These are phyloP conservation scores for Platyscapa corneri DNA, from an alignment of 1,140 invertebrate species.

Conservation along the genomic window DNA sequence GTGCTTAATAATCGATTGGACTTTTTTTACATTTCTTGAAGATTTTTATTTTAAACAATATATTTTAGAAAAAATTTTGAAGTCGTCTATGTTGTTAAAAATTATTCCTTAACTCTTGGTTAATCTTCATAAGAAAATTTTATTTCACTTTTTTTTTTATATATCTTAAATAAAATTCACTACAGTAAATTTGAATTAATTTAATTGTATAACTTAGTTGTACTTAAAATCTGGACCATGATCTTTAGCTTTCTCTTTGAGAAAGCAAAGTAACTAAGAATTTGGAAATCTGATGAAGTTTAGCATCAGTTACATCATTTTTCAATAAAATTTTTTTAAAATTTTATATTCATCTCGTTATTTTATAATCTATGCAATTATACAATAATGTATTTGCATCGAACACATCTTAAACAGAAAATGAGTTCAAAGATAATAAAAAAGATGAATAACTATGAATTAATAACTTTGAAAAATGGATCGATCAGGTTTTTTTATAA, in stretches of 20 bases:
- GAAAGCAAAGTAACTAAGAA: constrained; percentile 31
- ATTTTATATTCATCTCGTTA: neutral
- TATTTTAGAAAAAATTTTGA: too few species aligned
- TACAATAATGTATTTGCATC: neutral
- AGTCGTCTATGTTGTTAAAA: too few species aligned
- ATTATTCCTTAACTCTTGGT: too few species aligned
- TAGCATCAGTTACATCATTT: neutral
- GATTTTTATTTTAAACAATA: too few species aligned
- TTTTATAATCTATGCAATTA: neutral
- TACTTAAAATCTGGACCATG: constrained; percentile 19
- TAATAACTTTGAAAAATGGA: too few species aligned
- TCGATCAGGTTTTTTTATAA: too few species aligned
- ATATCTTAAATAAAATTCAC: neutral
- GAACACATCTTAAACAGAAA: too few species aligned
- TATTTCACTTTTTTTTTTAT: neutral
- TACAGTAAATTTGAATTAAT: neutral
- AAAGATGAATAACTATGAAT: too few species aligned
- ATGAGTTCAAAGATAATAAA: too few species aligned
- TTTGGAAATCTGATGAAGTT: constrained; percentile 4
- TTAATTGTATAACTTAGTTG: constrained; percentile 1
- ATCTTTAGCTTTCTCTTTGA: constrained; percentile 26
- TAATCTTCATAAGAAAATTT: neutral
- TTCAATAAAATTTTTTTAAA: neutral
- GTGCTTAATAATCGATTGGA: too few species aligned
- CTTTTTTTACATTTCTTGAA: too few species aligned